Evolutionary conservation across 2,888 invertebrate genomes (phyloP), one percentile per base, ranked within the genome.

Genomic region (Bombyx huttoni): DNA sequence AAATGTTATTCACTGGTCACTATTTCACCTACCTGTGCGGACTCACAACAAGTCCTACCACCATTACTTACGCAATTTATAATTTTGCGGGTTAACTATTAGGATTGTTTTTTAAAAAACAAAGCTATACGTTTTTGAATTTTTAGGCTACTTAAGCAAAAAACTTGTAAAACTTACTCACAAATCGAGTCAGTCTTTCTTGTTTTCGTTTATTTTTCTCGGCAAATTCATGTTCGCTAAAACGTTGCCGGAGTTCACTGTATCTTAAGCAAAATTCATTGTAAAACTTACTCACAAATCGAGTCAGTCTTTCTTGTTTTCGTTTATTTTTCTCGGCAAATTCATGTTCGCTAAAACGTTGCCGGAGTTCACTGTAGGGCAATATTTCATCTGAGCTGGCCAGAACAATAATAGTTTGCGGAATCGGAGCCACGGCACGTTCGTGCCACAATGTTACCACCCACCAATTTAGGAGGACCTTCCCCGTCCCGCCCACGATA

Each of bases 351-450:
- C 82, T 40, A 76, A 81, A 85, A 84, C 82, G 79, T 78, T 70
- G 75, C 78, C 76, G 70, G 81, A 81, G 79, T 77, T 78, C 82
- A 79, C 81, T 82, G 79, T 85, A 80, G 82, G 77, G 85, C 83
- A 82, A 87, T 87, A 87, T 86, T 87, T 87, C 87, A 87, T 87
- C 81, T 74, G 84, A 78, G 82, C 83, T 82, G 83, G 82, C 81
- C 84, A 81, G 86, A 83, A 86, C 87, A 88, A 86, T 88, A 87
- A 88, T 88, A 88, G 87, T 86, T 70, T 65, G 70, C 71, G 71
- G 75, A 84, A 78, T 78, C 69, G 80, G 68, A 85, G 87, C 87
- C 87, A 84, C 85, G 87, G 87, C 87, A 88, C 87, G 87, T 87
- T 79, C 87, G 72, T 64, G 73, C 83, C 83, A 87, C 87, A 87